These are phyloP conservation scores for Idaea biselata DNA, from an alignment of 2,888 invertebrate genomes.

Conservation along the genomic window DNA sequence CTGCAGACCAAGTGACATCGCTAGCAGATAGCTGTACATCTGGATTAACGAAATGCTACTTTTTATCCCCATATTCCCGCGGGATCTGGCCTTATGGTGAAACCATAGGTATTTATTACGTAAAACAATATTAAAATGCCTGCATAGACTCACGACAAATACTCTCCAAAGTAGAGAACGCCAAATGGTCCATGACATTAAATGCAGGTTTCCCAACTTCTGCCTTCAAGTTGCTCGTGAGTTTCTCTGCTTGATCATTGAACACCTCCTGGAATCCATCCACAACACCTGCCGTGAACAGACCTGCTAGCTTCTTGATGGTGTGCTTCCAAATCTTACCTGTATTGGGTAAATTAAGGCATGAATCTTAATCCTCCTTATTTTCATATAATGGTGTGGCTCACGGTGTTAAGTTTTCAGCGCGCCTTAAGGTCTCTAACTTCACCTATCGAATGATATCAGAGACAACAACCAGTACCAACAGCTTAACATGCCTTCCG, in stretches of 20 bases:
- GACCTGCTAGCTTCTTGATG: constrained; percentile 54
- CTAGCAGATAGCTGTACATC: too few relatives aligned
- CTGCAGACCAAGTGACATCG: too few relatives aligned
- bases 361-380: background rate
- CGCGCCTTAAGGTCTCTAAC: too few relatives aligned
- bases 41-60: too few relatives aligned
- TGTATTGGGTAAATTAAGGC: constrained; percentile 19
- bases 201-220: constrained; percentile 48
- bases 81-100: background rate
- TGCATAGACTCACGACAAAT: constrained; percentile 60
- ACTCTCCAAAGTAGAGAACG: constrained; percentile 51
- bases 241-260: constrained; percentile 45
- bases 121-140: too few relatives aligned
- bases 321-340: constrained; percentile 56
- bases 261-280: constrained; percentile 53
- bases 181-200: constrained; percentile 44
- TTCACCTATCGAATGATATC: too few relatives aligned
- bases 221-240: constrained; percentile 37
- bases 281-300: constrained; percentile 48
- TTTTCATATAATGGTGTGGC: too few relatives aligned
- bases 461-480: too few relatives aligned
- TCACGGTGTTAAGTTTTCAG: too few relatives aligned
- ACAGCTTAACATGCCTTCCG: too few relatives aligned
- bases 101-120: too few relatives aligned
- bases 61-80: too few relatives aligned